Evolutionary conservation across 2,113 vertebrate species (phyloP), one percentile per base, ranked within the genome.

Genomic region (Euleptes europaea): DNA sequence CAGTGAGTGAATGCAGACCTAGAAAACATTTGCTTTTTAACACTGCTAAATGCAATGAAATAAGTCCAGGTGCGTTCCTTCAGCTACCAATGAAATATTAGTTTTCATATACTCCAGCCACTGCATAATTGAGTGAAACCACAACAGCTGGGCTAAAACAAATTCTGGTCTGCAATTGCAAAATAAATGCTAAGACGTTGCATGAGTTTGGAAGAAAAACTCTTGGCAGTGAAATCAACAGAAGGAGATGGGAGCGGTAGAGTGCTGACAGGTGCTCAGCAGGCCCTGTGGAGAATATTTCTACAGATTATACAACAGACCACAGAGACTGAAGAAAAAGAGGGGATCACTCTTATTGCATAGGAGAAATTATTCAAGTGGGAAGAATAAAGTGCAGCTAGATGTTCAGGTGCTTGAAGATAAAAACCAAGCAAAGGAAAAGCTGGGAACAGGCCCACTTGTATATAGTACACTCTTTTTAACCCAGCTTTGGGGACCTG

Each of bases 281-380:
- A 60, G 15, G 21, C 72, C 88, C 73, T 28, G 83, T 0, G 10
- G 78, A 21, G 1, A 51, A 11, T 3, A 73, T 84, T 73, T 80
- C 79, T 75, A 1, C 0, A 2, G 54, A 82, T 72, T 71, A 85
- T 47, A 54, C n/a, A 72, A 67, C 72, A 84, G 74, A 70, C 80
- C n/a, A 9, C 38, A 66, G 83, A 40, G 81, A 60, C 54, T 10
- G 5, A 9, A 2, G 35, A 38, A 38, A 54, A 4, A 4, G 3
- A 10, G 75, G 3, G 60, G 28, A 0, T 23, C 17, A n/a, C 0
- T 82, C 66, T 26, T 54, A 38, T 9, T 84, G 74, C 81, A 31
- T n/a, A 67, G 80, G 35, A 79, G 60, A 80, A 86, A 67, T n/a
- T 79, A 84, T 87, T 82, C 76, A 89, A 86, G 70, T 70, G 51